These are phyloP conservation scores for Lasioglossum pauxillum DNA, from an alignment of 2,888 invertebrate species.

Conservation along the genomic window DNA sequence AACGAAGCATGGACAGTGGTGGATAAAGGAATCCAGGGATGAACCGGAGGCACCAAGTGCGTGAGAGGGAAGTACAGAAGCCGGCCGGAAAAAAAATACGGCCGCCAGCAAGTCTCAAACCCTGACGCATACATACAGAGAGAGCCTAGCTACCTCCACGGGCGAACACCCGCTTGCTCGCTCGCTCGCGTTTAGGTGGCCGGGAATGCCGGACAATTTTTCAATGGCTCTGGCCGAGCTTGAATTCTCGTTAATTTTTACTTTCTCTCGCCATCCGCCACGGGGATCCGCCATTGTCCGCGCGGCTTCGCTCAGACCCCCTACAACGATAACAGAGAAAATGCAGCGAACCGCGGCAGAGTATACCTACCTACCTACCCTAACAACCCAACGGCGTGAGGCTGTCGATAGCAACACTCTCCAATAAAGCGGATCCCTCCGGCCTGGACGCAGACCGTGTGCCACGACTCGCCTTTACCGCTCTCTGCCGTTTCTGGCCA, in stretches of 20 bases:
- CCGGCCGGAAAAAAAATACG: conserved; percentile 62
- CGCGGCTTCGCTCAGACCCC: conserved; percentile 78
- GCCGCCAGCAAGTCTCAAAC: conserved; percentile 77
- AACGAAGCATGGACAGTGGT: conserved; percentile 51
- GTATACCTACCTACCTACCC: conserved; percentile 75
- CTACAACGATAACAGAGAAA: conserved; percentile 83
- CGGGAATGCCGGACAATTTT: conserved; percentile 80
- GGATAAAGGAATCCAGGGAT: conserved; percentile 61
- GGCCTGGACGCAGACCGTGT: conserved; percentile 61
- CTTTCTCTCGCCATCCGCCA: conserved; percentile 82
- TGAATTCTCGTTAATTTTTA: conserved; percentile 84
- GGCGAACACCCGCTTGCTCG: conserved; percentile 30
- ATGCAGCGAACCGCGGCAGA: conserved; percentile 79
- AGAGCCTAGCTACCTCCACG: conserved; percentile 10
- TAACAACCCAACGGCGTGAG: conserved; percentile 75
- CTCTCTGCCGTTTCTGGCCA: conserved; percentile 47
- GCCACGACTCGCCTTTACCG: conserved; percentile 55
- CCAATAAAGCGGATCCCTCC: conserved; percentile 80
- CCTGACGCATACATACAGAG: conserved; percentile 48
- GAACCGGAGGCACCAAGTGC: conserved; percentile 35
- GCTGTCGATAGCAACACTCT: conserved; percentile 82
- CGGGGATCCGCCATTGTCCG: conserved; percentile 77
- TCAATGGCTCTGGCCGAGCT: conserved; percentile 83
- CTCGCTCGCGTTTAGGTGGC: conserved; percentile 43
- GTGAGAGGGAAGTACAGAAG: conserved; percentile 58